A percentile compares a stretch with the other conserved stretches of the same genome.
phyloP scores from a whole-genome alignment of 2,797 vertebrate species.

The Epinephelus malabaricus region DNA sequence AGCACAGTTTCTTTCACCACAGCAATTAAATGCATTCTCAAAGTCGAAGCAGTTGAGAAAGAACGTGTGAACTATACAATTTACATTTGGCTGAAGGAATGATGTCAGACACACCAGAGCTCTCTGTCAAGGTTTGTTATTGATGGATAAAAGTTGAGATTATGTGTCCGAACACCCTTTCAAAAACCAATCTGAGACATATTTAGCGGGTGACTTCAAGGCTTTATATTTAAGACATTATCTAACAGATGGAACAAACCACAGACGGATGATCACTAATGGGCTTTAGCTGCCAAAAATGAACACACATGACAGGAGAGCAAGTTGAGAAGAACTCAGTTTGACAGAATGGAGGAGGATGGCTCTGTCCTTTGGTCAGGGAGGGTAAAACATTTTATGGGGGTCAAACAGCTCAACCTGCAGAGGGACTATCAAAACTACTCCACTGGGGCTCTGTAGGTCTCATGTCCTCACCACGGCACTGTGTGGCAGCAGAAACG shows the following conservation, averaged over 20 bases:
- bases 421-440: constrained; percentile 12
- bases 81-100: neutral
- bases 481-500: neutral
- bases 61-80: neutral
- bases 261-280: constrained; percentile 26
- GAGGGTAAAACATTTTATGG: constrained; percentile 1
- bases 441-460: neutral
- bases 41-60: neutral
- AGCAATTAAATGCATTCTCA: neutral
- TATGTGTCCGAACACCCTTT: neutral
- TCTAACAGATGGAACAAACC: constrained; percentile 9
- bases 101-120: neutral
- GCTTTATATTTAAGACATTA: constrained; percentile 21
- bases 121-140: neutral
- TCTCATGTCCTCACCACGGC: constrained; percentile 9
- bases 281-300: constrained; percentile 36
- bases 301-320: constrained; percentile 18
- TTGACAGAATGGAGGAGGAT: constrained; percentile 3
- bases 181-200: neutral
- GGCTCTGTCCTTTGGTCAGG: constrained; percentile 19
- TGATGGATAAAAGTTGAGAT: neutral
- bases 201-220: neutral
- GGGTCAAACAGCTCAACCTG: constrained; percentile 24
- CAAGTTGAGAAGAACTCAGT: constrained; percentile 25
- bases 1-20: neutral